Base-by-base conservation (phyloP, 2,888 invertebrate genomes). In the Hirtodrosophila trivittata region DNA sequence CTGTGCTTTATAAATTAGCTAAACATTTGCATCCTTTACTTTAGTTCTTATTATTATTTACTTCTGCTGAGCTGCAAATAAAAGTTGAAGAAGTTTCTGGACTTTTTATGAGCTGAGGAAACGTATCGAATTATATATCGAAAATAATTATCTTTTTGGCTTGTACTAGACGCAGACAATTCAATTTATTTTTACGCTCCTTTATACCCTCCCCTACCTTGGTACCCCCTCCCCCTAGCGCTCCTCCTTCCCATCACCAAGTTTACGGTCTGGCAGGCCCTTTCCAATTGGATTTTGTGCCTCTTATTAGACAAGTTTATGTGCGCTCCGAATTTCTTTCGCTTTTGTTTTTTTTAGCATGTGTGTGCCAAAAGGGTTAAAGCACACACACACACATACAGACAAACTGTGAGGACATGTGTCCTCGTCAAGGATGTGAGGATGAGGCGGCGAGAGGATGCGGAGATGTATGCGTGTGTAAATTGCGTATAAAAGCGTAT, bases 401-500 rank as follows among this genome's bases (percentile, higher is more conserved):
- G 12, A 41, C n/a, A n/a, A n/a, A n/a, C n/a, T 18, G 66, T 18
- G 26, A 38, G 39, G 52, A 60, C 54, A 57, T 57, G 63, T 75
- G 78, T 56, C 32, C 62, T n/a, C 38, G 55, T 39, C 46, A 51
- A 66, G 69, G 54, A 51, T 57, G 75, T 55, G 62, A 28, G n/a
- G n/a, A n/a, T n/a, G n/a, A n/a, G n/a, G n/a, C n/a, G n/a, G n/a
- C n/a, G n/a, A n/a, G n/a, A n/a, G n/a, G n/a, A n/a, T n/a, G 62
- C 39, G 60, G 74, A 72, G 86, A 83, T 87, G 86, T 72, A 83
- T 87, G 77, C 60, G 86, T 84, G 87, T 84, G 83, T 59, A 84
- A 84, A 87, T 84, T 84, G 87, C 87, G 87, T 84, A 86, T 86
- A 83, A 83, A 83, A 86, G 75, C 72, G 77, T 77, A 74, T 88